These are phyloP conservation scores for Cheirogaleus medius DNA, from an alignment of 2,113 vertebrate genomes.

Conservation along the genomic window DNA sequence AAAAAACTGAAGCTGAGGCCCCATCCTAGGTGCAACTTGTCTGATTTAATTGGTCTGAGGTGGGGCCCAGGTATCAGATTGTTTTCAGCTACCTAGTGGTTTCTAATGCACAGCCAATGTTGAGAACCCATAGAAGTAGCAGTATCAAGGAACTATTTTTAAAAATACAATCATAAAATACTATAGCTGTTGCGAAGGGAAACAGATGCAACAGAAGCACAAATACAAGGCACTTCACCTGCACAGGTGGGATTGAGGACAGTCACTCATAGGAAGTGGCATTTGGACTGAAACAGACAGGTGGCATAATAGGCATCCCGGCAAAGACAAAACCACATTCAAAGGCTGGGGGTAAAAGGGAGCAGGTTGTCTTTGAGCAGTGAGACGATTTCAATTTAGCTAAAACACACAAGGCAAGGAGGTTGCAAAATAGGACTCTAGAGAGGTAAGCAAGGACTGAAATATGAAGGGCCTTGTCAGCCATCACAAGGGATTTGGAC, in stretches of 20 bases:
- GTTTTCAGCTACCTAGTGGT: not conserved
- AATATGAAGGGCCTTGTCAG: not conserved
- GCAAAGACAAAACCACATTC: not conserved
- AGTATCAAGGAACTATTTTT: not conserved
- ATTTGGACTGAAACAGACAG: not conserved
- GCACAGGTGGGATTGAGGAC: not conserved
- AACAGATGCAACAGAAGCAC: not conserved
- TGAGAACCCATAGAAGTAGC: not conserved
- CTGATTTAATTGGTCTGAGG: not conserved
- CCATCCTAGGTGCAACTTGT: not conserved
- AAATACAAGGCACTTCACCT: not conserved
- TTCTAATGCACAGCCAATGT: not conserved
- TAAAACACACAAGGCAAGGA: not conserved
- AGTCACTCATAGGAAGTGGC: not conserved
- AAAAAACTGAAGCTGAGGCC: not conserved
- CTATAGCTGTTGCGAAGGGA: not conserved
- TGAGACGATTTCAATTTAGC: not conserved
- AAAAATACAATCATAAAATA: not conserved
- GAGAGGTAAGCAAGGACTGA: not conserved
- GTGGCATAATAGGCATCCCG: not conserved
- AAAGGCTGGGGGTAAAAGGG: not conserved
- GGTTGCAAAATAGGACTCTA: not conserved
- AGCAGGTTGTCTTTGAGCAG: not conserved
- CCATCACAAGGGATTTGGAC: not conserved
- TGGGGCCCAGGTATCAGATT: too few relatives aligned